Base-by-base conservation (phyloP, 2,113 vertebrate species). In the Tyrannus savana region DNA sequence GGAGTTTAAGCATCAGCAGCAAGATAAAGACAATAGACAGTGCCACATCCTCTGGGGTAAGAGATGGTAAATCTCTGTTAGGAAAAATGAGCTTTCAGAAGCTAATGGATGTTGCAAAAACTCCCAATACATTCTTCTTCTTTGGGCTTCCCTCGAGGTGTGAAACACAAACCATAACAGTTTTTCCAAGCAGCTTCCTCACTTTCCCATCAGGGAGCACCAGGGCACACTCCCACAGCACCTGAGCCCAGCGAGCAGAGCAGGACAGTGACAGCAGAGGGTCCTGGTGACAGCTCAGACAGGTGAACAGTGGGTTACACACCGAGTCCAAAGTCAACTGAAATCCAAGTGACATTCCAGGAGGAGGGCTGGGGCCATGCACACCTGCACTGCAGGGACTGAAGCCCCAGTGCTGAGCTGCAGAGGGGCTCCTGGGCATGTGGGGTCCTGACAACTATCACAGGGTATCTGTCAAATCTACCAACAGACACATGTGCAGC, bases 391-490 rank as follows among this genome's bases (percentile, higher is more conserved):
- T 2, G 44, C 62, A 23, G 33, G 39, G 67, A 17, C 27, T 3
- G n/a, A 10, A 60, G 41, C 7, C 25, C 37, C 52, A 10, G 59
- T 3, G 7, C 47, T 21, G 59, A 64, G 84, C 53, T 79, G 87
- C 52, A 50, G 3, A 7, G 39, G 19, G 28, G 55, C 2, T 74
- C 41, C 52, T 35, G 52, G 19, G 31, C 37, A 12, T 4, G 7
- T 0, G 0, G n/a, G 22, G 10, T 24, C 18, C 66, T 9, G 13
- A 42, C 15, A 52, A 4, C 68, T 30, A 15, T 2, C 0, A 1
- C 44, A 14, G 30, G 24, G 12, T 5, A 2, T 24, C 74, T 60
- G 58, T 14, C 41, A 46, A 22, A 73, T 10, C 35, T 12, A 12
- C 47, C 52, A 42, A 19, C 73, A 69, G 46, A 39, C 37, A 52